Percentiles rank a stretch among this genome's conserved stretches.
These are phyloP conservation scores for Lycophotia porphyrea DNA, from an alignment of 2,888 invertebrate genomes.

Conservation along the genomic window DNA sequence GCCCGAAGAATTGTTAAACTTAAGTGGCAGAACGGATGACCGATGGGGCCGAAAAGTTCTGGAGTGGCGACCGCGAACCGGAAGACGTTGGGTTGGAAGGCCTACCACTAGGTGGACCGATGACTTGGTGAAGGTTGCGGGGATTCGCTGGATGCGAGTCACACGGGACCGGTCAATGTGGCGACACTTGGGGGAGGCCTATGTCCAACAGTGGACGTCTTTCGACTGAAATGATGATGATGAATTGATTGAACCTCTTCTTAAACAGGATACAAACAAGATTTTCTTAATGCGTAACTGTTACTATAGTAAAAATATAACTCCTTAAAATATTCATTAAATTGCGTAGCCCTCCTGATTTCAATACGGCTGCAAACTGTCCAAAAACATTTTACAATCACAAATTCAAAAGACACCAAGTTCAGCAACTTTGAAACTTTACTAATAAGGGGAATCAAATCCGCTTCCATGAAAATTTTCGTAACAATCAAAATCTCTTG, in stretches of 20 bases:
- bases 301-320: not conserved
- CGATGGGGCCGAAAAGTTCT: too few relatives aligned
- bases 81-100: too few relatives aligned
- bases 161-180: too few relatives aligned
- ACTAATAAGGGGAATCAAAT: constrained; percentile 53
- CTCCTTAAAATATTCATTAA: constrained; percentile 11
- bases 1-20: too few relatives aligned
- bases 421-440: constrained; percentile 52
- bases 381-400: constrained; percentile 27
- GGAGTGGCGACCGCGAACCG: too few relatives aligned
- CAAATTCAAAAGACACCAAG: constrained; percentile 37
- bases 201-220: too few relatives aligned
- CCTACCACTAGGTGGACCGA: too few relatives aligned
- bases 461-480: constrained; percentile 25
- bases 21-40: too few relatives aligned
- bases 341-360: not conserved
- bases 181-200: too few relatives aligned
- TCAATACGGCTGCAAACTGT: constrained; percentile 13
- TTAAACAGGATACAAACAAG: not conserved
- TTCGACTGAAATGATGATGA: too few relatives aligned
- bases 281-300: not conserved
- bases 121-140: too few relatives aligned
- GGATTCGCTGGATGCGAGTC: too few relatives aligned
- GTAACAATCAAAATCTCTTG: constrained; percentile 52
- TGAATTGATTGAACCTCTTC: not conserved